Conservation (phyloP, 2,113 vertebrate species). For the Catharus bicknelli region DNA sequence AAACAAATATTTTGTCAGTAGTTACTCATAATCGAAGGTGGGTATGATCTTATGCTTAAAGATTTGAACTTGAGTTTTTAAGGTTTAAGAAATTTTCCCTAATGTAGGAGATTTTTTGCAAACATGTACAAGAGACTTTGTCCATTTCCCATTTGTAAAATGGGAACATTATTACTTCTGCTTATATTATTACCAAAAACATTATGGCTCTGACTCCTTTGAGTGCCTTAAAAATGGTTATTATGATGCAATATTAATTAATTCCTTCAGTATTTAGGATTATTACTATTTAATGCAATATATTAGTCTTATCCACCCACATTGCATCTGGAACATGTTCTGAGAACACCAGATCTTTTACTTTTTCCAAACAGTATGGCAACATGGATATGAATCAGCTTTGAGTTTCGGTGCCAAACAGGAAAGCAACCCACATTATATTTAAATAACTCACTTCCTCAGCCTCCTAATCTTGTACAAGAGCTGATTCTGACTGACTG, state of each 20-base stretch:
- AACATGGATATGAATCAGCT: constrained; percentile 42
- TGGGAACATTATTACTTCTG: neutral
- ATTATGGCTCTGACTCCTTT: neutral
- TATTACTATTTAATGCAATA: neutral
- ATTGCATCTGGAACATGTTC: constrained; percentile 6
- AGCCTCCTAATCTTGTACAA: constrained; percentile 20
- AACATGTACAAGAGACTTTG: neutral
- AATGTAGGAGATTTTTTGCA: neutral
- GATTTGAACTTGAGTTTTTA: neutral
- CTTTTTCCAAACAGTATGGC: constrained; percentile 21
- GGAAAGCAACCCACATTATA: constrained; percentile 37
- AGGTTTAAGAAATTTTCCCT: neutral
- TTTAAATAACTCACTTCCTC: constrained; percentile 53
- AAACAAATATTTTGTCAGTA: neutral
- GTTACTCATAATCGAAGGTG: neutral
- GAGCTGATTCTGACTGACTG: neutral
- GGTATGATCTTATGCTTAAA: neutral
- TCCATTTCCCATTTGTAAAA: neutral
- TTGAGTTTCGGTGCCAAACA: constrained; percentile 42
- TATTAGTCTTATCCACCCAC: neutral
- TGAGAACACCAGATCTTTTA: constrained; percentile 7
- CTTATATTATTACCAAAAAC: neutral
- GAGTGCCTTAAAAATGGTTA: neutral
- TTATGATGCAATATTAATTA: neutral
- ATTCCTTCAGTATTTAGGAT: neutral